Base-by-base conservation (phyloP, 2,888 invertebrate species). In the Melieria omissa region DNA sequence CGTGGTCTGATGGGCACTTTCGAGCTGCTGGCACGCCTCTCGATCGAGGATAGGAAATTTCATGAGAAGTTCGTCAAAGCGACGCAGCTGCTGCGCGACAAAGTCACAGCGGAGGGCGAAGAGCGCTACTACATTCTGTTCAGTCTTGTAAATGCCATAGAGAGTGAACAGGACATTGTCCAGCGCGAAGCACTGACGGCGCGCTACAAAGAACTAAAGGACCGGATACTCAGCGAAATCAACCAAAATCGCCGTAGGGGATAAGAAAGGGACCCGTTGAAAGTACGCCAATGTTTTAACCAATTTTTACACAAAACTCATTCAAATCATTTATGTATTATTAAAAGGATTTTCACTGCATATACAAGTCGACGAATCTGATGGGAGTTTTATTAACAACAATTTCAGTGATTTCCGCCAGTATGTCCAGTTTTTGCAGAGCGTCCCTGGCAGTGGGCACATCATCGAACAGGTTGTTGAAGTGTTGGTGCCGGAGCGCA, bases 1-100 rank as follows among this genome's bases (percentile, higher is more conserved):
- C 72, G 73, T n/a, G 75, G 77, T 3, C 58, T 77, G 7, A 55
- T 73, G 62, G 76, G 76, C 46, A 77, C 75, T 73, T 77, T 77
- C 41, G 77, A 77, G 46, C 49, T 77, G 46, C 55, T 77, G 75
- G 77, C 76, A 0, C 76, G 77, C n/a, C 57, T 76, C 1, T 76
- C 77, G 10, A 77, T 77, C 46, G 77, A 77, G 45, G 75, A 77
- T 7, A 63, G 74, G 0, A 76, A 74, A 62, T 77, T 73, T 55
- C 70, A 62, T 42, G 74, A 74, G 61, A 76, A 74, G 58, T 75
- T 77, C 49, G 58, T 72, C 10, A 74, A 72, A 10, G 75, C 73
- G 10, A 67, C 76, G 6, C 45, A 58, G 4, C 1, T 75, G 7
- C 55, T 76, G 58, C 67, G 70, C 0, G 57, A 49, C 0, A 69